phyloP scores from a whole-genome alignment of 2,888 invertebrate genomes.

The Plebejus anna region DNA sequence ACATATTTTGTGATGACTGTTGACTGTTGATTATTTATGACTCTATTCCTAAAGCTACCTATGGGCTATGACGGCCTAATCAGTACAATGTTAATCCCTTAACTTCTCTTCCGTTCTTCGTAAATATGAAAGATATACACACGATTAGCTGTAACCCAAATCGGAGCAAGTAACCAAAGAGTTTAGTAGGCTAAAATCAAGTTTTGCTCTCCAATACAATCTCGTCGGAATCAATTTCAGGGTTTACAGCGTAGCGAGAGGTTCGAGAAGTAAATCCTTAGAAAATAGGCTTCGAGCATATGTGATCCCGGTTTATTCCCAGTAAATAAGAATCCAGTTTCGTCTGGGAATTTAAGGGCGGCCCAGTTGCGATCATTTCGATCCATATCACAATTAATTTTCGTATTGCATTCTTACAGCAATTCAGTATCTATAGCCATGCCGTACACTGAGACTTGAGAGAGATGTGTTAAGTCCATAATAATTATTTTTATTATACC shows the following conservation, averaged over 20 bases:
- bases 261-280: constrained; percentile 16
- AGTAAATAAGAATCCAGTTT: constrained; percentile 6
- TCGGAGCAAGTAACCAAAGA: background rate
- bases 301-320: constrained; percentile 12
- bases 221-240: constrained; percentile 13
- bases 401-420: background rate
- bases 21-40: no score
- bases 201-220: background rate
- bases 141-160: no score
- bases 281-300: constrained; percentile 4
- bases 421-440: no score
- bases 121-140: no score
- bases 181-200: background rate
- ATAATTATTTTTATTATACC: no score
- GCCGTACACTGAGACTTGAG: no score
- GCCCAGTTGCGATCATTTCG: background rate
- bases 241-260: background rate
- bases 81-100: no score
- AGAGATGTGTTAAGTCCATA: no score
- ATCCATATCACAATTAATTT: background rate
- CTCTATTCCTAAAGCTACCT: no score
- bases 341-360: background rate
- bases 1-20: background rate
- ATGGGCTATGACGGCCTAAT: no score
- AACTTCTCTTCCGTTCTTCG: no score